phyloP scores from a whole-genome alignment of 2,113 vertebrate species.

The Calonectris borealis region DNA sequence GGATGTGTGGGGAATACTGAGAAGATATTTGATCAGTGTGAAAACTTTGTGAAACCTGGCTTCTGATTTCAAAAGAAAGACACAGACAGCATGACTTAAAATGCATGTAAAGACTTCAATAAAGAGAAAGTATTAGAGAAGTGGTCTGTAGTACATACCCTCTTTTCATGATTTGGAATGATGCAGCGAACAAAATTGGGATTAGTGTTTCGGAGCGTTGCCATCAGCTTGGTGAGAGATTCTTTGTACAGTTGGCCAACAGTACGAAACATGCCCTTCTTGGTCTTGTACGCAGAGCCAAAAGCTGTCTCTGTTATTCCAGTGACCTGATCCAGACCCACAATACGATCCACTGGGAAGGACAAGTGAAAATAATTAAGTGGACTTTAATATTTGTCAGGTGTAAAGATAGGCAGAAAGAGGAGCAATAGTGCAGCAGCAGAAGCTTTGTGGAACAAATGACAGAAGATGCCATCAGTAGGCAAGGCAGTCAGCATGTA shows the following conservation, averaged over 20 bases:
- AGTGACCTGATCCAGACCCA: slow-evolving; percentile 96
- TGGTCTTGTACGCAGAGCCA: slow-evolving; percentile 94
- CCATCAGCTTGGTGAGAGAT: slow-evolving; percentile 96
- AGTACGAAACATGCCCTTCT: slow-evolving; percentile 97
- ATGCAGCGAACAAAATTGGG: slow-evolving; percentile 99
- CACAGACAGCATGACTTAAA: neutral
- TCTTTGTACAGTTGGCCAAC: slow-evolving; percentile 98
- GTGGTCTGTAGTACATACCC: slow-evolving; percentile 69
- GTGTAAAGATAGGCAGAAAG: neutral
- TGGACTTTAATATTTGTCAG: neutral
- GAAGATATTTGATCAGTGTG: neutral
- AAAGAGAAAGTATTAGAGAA: neutral
- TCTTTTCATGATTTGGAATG: slow-evolving; percentile 98
- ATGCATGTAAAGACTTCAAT: neutral
- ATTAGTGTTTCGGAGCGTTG: slow-evolving; percentile 96
- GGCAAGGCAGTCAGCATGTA: slow-evolving; percentile 59
- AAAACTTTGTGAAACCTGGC: neutral
- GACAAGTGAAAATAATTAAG: neutral
- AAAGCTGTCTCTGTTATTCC: slow-evolving; percentile 97
- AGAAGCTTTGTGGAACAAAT: slow-evolving; percentile 67
- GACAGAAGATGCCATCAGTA: slow-evolving; percentile 38
- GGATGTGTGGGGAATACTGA: neutral
- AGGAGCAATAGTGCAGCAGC: slow-evolving; percentile 46
- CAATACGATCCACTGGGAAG: slow-evolving; percentile 91
- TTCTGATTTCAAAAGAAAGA: neutral